Conservation (phyloP, 2,888 invertebrate genomes). For the Orthosia gracilis region DNA sequence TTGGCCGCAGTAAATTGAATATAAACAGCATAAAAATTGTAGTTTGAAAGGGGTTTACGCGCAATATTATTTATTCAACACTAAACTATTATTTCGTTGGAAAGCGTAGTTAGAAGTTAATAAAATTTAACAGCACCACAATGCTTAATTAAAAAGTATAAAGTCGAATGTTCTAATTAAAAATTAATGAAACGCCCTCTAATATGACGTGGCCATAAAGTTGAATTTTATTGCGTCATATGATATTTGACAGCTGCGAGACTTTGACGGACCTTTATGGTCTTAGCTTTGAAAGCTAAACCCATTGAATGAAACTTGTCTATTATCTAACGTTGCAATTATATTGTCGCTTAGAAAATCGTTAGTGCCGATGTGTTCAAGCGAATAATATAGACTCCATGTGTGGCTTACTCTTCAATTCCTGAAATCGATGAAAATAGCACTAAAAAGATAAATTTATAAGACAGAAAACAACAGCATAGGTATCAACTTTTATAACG, state of each 20-base stretch:
- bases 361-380: not conserved
- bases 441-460: not conserved
- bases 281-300: not conserved
- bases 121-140: conserved; percentile 70
- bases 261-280: conserved; percentile 24
- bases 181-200: conserved; percentile 66
- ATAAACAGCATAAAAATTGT: conserved; percentile 54
- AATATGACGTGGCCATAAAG: conserved; percentile 60
- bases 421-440: not conserved
- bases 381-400: not conserved
- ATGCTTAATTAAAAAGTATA: conserved; percentile 70
- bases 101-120: conserved; percentile 54
- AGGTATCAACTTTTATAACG: not conserved
- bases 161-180: conserved; percentile 68
- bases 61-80: conserved; percentile 55
- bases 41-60: conserved; percentile 46
- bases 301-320: not conserved
- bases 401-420: not conserved
- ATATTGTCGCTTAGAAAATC: not conserved
- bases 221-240: conserved; percentile 61
- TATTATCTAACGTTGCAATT: not conserved
- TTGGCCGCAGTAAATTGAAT: conserved; percentile 49
- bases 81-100: conserved; percentile 47
- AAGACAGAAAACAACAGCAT: not conserved
- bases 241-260: conserved; percentile 49